Evolutionary conservation across 2,113 vertebrate species (phyloP).

Genomic region (Trichomycterus rosablanca): DNA sequence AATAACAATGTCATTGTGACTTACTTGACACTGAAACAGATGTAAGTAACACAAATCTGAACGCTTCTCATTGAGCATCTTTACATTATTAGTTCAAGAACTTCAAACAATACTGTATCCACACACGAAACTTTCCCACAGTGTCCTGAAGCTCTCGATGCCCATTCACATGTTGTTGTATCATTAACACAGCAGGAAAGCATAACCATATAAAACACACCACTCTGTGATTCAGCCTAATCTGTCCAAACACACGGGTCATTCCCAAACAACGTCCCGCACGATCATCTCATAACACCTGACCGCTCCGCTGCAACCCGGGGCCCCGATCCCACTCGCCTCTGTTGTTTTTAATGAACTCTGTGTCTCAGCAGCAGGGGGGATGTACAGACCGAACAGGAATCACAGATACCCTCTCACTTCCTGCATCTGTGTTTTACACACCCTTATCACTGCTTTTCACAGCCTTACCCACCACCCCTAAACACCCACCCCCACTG

Average conservation of each 20-base stretch:
- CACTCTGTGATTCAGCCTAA: constrained; percentile 1
- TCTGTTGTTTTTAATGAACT: constrained; percentile 57
- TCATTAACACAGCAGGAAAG: constrained; percentile 3
- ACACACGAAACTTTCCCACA: constrained; percentile 21
- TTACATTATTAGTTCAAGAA: too few species aligned
- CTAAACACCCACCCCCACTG: constrained; percentile 10
- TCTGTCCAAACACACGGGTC: constrained; percentile 34
- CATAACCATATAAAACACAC: background rate
- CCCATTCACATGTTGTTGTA: constrained; percentile 13
- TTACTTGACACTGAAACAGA: too few species aligned
- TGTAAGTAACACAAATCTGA: too few species aligned
- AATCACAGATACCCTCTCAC: constrained; percentile 38
- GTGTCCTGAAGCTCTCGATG: background rate
- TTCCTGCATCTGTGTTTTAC: constrained; percentile 63
- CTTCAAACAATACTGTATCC: background rate
- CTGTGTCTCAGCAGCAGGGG: constrained; percentile 54
- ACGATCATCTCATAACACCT: constrained; percentile 34
- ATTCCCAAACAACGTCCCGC: constrained; percentile 32
- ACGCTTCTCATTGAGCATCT: too few species aligned
- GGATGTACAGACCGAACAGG: constrained; percentile 19
- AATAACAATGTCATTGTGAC: too few species aligned
- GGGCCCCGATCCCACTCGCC: constrained; percentile 42
- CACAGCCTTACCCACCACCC: too few species aligned
- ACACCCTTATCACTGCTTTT: constrained; percentile 47
- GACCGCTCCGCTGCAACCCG: constrained; percentile 8